These are phyloP conservation scores for Tridacna gigas DNA, from an alignment of 2,888 invertebrate species.

Conservation along the genomic window DNA sequence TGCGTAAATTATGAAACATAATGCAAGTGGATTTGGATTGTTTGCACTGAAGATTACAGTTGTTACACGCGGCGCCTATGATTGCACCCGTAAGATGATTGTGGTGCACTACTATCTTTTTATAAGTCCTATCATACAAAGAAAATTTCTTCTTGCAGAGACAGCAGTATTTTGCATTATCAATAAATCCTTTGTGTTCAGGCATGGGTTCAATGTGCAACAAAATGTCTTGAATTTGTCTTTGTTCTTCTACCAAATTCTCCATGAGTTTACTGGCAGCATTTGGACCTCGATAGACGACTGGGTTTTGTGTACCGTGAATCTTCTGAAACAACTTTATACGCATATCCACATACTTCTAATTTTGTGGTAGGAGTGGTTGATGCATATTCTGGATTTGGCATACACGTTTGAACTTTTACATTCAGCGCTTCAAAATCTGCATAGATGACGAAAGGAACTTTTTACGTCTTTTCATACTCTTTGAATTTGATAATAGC, in stretches of 20 bases:
- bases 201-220: conserved; percentile 37
- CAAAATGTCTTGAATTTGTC: conserved; percentile 42
- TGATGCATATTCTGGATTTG: conserved; percentile 42
- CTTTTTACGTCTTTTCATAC: conserved; percentile 43
- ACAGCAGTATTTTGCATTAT: conserved; percentile 32
- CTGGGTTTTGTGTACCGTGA: conserved; percentile 38
- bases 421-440: conserved; percentile 47
- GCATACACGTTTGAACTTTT: conserved; percentile 41
- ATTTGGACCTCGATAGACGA: conserved; percentile 42
- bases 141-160: conserved; percentile 42
- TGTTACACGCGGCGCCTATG: conserved; percentile 39
- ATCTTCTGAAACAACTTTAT: conserved; percentile 41
- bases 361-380: conserved; percentile 35
- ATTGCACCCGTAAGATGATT: conserved; percentile 43
- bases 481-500: conserved; percentile 49
- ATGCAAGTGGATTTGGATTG: conserved; percentile 39
- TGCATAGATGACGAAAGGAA: conserved; percentile 53
- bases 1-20: conserved; percentile 41
- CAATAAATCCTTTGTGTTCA: conserved; percentile 21
- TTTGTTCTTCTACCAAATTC: conserved; percentile 43
- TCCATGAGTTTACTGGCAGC: conserved; percentile 46
- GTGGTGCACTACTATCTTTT: conserved; percentile 36
- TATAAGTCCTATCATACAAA: conserved; percentile 30
- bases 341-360: conserved; percentile 46
- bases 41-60: conserved; percentile 38